Evolutionary conservation across 2,113 vertebrate species (phyloP), one percentile per base, ranked within the genome.

Genomic region (Gallinago jamesoni): DNA sequence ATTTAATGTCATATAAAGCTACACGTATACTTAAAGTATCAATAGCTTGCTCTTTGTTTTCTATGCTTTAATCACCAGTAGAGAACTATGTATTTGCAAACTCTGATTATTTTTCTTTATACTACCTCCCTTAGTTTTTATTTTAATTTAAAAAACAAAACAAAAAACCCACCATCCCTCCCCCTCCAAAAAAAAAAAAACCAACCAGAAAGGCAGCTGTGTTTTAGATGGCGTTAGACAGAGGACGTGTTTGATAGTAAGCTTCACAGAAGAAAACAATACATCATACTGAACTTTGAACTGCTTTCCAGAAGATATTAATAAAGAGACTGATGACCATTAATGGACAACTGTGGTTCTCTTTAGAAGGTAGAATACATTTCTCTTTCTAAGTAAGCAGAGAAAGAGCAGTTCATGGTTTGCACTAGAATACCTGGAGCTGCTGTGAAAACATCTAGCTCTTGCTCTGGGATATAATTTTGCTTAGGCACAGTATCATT

Each of bases 71-170:
- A 16, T 75, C 67, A n/a, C 17, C 6, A 18, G 23, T 23, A 67
- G 10, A 27, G 6, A 27, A 41, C 14, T 19, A 69, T 2, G 4
- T 27, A 35, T 66, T 67, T 57, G 24, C 3, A 1, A 27, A 21
- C 1, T 47, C 7, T 13, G 1, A 1, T 9, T 4, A 7, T 8
- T 25, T 17, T 24, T 60, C 20, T 23, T 20, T 16, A 37, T 45
- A 15, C 60, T 69, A 8, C 14, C 15, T 86, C 30, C 2, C 5
- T 37, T 45, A 8, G 4, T 11, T 23, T 31, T 43, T 28, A 10
- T 43, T 43, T 41, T 9, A 18, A 30, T 30, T 33, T 52, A 50
- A 55, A 75, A 50, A 62, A n/a, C 19, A 20, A 6, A 56, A 56
- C 30, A 55, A 31, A 31, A 19, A 27, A 52, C 14, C 9, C 27